Conservation (phyloP, 2,888 invertebrate genomes). For the Aspidiotus destructor region DNA sequence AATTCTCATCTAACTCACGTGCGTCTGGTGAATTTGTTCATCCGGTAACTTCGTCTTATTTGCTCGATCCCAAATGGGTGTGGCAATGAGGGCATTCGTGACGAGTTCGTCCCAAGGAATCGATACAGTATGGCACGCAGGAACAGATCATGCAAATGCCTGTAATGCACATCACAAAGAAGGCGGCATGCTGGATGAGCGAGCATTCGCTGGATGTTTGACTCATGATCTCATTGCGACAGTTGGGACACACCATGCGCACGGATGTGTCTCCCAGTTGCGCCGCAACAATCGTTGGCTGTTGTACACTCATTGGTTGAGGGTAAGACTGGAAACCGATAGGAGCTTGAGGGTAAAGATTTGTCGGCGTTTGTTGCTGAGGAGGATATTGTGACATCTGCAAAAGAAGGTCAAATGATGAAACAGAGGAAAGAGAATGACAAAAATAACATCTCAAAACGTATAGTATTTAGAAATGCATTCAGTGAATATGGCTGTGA, state of each 20-base stretch:
- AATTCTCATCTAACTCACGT: too few species aligned
- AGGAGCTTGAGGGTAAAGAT: background rate
- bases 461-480: too few species aligned
- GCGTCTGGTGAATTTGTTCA: too few species aligned
- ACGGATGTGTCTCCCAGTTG: constrained; percentile 13
- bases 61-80: constrained; percentile 19
- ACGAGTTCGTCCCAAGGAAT: constrained; percentile 9
- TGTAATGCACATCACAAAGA: constrained; percentile 13
- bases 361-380: background rate
- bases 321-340: background rate
- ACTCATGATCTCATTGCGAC: constrained; percentile 16
- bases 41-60: background rate
- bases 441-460: too few species aligned
- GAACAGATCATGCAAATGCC: constrained; percentile 18
- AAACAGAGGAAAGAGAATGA: too few species aligned
- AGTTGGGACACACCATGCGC: constrained; percentile 24
- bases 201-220: background rate
- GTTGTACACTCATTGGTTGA: background rate
- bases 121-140: constrained; percentile 22
- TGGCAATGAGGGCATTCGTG: constrained; percentile 21
- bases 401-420: background rate
- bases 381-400: background rate
- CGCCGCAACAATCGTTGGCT: background rate
- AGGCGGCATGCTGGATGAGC: constrained; percentile 13
- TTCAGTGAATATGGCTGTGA: too few species aligned